Base-by-base conservation (phyloP, 1,140 invertebrate species). In the Lordiphosa clarofinis region DNA sequence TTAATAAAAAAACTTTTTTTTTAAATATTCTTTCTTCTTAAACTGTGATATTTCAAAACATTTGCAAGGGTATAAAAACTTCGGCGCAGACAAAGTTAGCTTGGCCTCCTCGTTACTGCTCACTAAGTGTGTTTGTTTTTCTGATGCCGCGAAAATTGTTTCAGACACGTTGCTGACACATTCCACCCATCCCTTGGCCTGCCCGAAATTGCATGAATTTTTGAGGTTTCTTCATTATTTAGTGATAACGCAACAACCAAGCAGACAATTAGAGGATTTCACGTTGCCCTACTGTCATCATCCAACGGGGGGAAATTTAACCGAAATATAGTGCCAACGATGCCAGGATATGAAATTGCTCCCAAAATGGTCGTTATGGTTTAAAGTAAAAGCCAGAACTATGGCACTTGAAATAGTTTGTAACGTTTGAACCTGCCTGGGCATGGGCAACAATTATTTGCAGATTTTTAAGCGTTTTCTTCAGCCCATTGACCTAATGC, bases 151-250 rank as follows among this genome's bases (percentile, higher is more conserved):
- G 56, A 67, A 72, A 81, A 76, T 82, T 82, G 67, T 82, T 82
- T 60, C 39, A 54, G 73, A 81, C 74, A 81, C 70, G 65, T 69
- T 39, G 50, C 73, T 54, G 73, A 50, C 55, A 75, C 67, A 31
- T 64, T 64, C 19, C 19, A 10, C 58, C 11, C 52, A 50, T 12
- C 37, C 47, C 24, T 28, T 5, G 6, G 52, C 28, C 31, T 19
- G 24, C 31, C 31, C 1, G 15, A 58, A 57, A 67, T 58, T 62
- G 46, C 61, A 63, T 75, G 55, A 60, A 81, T 81, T 82, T 68
- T 73, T 68, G 67, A 65, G 78, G 63, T 67, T 72, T 70, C 59
- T 82, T 55, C 72, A 76, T 81, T 82, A 76, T 81, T 76, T 73
- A 49, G 58, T 73, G 64, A 68, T 71, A 72, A 76, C 67, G 48